Evolutionary conservation across 2,797 vertebrate genomes (phyloP).

Genomic region (Hoplostethus atlanticus): DNA sequence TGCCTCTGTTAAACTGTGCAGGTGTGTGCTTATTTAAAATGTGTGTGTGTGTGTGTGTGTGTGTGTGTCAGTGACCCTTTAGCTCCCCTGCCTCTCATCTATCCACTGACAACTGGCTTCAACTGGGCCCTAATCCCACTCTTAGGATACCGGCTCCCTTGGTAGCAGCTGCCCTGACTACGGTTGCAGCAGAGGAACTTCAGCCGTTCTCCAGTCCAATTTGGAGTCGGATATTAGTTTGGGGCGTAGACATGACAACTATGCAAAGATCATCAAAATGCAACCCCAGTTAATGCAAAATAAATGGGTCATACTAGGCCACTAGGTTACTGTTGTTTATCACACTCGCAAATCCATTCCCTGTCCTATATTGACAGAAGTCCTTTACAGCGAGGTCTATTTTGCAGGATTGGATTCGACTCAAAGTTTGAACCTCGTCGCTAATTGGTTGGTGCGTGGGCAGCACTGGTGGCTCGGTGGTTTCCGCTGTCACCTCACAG

Average conservation of each 20-base stretch:
- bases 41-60: constrained; percentile 2
- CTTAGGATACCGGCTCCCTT: constrained; percentile 55
- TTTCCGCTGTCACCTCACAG: no score
- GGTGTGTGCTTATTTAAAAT: constrained; percentile 10
- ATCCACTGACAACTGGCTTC: constrained; percentile 66
- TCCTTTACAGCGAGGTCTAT: no score
- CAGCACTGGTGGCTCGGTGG: no score
- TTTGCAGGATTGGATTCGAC: no score
- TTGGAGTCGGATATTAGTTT: background rate
- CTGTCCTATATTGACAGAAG: no score
- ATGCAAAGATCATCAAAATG: background rate
- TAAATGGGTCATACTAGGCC: background rate
- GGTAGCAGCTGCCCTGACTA: constrained; percentile 63
- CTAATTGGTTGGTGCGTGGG: no score
- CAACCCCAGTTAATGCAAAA: background rate
- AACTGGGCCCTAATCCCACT: constrained; percentile 59
- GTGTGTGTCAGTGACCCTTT: constrained; percentile 24
- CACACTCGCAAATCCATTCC: no score
- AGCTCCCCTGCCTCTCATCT: constrained; percentile 60
- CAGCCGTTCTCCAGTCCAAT: constrained; percentile 25
- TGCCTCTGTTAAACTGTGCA: constrained; percentile 1
- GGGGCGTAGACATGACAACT: background rate
- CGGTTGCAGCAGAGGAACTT: constrained; percentile 37
- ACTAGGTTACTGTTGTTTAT: no score
- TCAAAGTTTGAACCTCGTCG: no score